Evolutionary conservation across 1,140 invertebrate species (phyloP).

Genomic region (Drosophila kurseongensis): DNA sequence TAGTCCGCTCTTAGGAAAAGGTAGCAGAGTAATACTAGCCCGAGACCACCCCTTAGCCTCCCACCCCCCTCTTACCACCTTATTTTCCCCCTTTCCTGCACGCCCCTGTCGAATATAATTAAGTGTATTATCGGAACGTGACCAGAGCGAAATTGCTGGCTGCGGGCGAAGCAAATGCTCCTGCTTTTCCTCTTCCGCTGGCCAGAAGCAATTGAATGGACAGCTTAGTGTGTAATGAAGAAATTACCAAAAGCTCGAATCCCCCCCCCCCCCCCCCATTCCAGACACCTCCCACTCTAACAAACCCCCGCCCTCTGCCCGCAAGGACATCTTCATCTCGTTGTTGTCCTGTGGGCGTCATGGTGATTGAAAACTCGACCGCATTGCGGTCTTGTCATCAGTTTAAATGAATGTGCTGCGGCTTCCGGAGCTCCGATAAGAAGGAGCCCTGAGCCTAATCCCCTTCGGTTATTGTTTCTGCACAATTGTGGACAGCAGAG

Average conservation of each 20-base stretch:
- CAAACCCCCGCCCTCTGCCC: not conserved
- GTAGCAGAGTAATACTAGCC: constrained; percentile 17
- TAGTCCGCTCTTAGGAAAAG: constrained; percentile 58
- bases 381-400: constrained; percentile 79
- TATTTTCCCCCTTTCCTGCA: not conserved
- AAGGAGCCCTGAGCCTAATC: constrained; percentile 65
- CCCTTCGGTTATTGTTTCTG: constrained; percentile 55
- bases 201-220: constrained; percentile 59
- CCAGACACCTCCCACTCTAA: not conserved
- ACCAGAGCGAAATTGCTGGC: constrained; percentile 76
- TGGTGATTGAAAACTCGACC: constrained; percentile 81
- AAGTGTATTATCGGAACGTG: constrained; percentile 78
- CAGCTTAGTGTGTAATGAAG: constrained; percentile 80
- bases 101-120: constrained; percentile 59
- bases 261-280: not conserved
- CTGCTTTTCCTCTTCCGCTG: not conserved
- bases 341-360: constrained; percentile 58
- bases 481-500: constrained; percentile 9
- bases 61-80: too few relatives aligned
- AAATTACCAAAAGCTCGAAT: constrained; percentile 69
- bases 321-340: constrained; percentile 34
- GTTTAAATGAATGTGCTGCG: constrained; percentile 75
- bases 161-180: constrained; percentile 26
- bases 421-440: constrained; percentile 66
- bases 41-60: not conserved